Percentiles rank a stretch among this genome's conserved stretches.
phyloP scores from a whole-genome alignment of 2,888 invertebrate genomes.

The Lithophane semibrunnea region DNA sequence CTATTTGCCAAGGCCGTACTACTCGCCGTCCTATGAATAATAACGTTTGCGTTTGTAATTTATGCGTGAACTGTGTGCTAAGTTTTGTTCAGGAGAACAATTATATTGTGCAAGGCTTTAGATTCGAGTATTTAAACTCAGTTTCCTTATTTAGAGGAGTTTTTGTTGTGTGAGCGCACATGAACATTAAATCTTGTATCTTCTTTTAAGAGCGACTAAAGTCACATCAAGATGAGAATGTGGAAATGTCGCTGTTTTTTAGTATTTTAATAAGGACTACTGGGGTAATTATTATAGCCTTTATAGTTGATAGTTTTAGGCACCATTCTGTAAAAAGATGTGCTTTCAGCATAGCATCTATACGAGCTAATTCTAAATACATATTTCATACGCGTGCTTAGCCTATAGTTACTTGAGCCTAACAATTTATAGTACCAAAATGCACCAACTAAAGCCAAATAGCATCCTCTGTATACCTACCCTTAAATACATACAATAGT shows the following conservation, averaged over 20 bases:
- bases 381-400: background rate
- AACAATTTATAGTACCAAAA: background rate
- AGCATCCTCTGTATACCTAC: background rate
- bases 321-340: too few relatives aligned
- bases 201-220: background rate
- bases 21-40: slow-evolving; percentile 46
- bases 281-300: background rate
- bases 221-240: too few relatives aligned
- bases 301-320: background rate
- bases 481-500: slow-evolving; percentile 41
- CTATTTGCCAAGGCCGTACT: slow-evolving; percentile 57
- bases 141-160: slow-evolving; percentile 8
- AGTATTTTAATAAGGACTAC: background rate
- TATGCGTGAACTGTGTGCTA: slow-evolving; percentile 50
- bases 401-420: background rate
- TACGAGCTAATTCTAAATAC: too few relatives aligned
- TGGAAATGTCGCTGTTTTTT: background rate
- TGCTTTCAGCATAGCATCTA: background rate
- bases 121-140: background rate
- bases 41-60: slow-evolving; percentile 46
- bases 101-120: slow-evolving; percentile 8
- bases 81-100: slow-evolving; percentile 50
- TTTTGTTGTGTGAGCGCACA: slow-evolving; percentile 4
- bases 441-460: background rate
- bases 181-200: background rate